Evolutionary conservation across 1,140 invertebrate species (phyloP).

Genomic region (Drosophila kurseongensis): DNA sequence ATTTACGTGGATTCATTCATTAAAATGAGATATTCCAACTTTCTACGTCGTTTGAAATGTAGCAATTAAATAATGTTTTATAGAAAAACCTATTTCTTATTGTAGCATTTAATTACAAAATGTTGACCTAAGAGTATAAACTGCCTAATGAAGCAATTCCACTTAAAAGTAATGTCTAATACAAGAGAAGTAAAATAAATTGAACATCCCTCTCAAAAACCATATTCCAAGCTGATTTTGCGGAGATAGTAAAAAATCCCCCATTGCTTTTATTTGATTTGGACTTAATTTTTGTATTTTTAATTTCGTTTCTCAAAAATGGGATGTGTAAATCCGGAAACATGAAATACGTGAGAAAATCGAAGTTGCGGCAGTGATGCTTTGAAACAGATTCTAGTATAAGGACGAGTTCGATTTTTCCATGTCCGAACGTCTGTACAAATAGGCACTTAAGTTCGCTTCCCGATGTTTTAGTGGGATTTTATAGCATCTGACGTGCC

Average conservation of each 20-base stretch:
- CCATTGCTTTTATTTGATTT: neutral
- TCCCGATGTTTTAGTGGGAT: conserved; percentile 62
- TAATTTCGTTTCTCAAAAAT: conserved; percentile 34
- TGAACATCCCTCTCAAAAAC: neutral
- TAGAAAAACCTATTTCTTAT: no score
- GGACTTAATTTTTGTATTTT: conserved; percentile 15
- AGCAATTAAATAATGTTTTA: no score
- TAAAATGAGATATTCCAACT: neutral
- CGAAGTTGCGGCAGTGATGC: conserved; percentile 37
- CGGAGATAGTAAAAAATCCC: neutral
- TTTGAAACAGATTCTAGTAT: conserved; percentile 47
- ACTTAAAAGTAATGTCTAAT: neutral
- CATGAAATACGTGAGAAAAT: conserved; percentile 84
- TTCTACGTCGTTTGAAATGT: neutral
- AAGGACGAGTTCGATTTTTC: conserved; percentile 29
- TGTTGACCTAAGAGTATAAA: no score
- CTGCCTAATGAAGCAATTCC: no score
- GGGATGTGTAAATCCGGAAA: conserved; percentile 66
- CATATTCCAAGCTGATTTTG: conserved; percentile 1
- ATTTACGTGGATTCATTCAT: conserved; percentile 1
- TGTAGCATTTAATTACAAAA: no score
- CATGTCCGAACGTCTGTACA: conserved; percentile 48
- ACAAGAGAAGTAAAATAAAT: neutral
- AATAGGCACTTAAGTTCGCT: conserved; percentile 72
- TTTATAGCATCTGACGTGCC: conserved; percentile 77